Percentiles rank a stretch among this genome's conserved stretches.
These are phyloP conservation scores for Ptilodon capucinus DNA, from an alignment of 2,888 invertebrate genomes.

Conservation along the genomic window DNA sequence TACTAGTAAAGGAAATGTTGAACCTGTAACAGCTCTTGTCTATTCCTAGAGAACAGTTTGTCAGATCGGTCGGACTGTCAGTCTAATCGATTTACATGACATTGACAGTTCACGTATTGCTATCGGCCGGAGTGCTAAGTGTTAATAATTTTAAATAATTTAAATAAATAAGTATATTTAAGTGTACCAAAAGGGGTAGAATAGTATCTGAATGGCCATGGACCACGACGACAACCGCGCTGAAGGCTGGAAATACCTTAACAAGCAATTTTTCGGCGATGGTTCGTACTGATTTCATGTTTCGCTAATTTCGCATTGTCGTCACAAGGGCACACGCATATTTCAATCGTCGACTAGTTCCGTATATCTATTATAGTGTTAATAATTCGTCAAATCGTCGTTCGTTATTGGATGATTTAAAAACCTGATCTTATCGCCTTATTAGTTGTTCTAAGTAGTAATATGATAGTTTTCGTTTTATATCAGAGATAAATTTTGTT, in stretches of 20 bases:
- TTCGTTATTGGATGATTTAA: constrained; percentile 1
- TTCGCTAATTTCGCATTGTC: constrained; percentile 38
- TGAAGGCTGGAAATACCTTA: constrained; percentile 78
- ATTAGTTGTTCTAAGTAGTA: constrained; percentile 4
- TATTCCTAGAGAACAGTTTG: constrained; percentile 8
- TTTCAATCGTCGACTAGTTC: constrained; percentile 17
- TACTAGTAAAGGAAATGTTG: neutral
- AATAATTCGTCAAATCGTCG: constrained; percentile 4
- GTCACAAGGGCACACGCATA: constrained; percentile 44
- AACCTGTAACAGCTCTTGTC: constrained; percentile 15
- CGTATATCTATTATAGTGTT: constrained; percentile 6
- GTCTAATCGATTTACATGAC: constrained; percentile 36
- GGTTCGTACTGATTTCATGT: constrained; percentile 58
- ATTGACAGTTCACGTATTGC: constrained; percentile 46
- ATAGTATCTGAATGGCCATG: constrained; percentile 39
- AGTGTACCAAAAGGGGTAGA: constrained; percentile 13
- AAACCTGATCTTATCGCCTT: neutral
- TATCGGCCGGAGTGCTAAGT: constrained; percentile 22
- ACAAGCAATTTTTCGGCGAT: constrained; percentile 78
- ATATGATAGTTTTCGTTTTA: constrained; percentile 2
- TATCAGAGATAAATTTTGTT: constrained; percentile 20
- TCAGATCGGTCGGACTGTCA: constrained; percentile 12
- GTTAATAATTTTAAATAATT: constrained; percentile 25
- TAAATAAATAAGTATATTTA: constrained; percentile 17
- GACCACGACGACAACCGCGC: constrained; percentile 69